A percentile compares a stretch with the other conserved stretches of the same genome.
phyloP scores from a whole-genome alignment of 2,888 invertebrate species.

The Orthosia cruda region DNA sequence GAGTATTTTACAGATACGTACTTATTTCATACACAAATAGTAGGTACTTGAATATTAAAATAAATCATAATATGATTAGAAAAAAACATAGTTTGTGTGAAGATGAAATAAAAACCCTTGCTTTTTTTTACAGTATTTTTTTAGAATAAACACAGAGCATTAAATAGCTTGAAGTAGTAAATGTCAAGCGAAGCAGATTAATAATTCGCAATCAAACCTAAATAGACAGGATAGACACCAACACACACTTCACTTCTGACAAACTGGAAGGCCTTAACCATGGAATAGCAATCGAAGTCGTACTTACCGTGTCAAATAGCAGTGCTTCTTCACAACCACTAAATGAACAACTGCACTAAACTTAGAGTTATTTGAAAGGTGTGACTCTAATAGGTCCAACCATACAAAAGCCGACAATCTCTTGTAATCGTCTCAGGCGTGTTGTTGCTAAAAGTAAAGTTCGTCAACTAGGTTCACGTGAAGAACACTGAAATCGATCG shows the following conservation, averaged over 20 bases:
- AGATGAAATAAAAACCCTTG: neutral
- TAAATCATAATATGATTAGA: neutral
- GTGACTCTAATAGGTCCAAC: conserved; percentile 12
- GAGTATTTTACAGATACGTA: neutral
- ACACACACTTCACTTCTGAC: neutral
- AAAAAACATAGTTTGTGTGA: neutral
- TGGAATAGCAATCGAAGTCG: no score
- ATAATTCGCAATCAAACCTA: conserved; percentile 14
- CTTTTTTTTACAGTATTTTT: no score
- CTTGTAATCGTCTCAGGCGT: conserved; percentile 28
- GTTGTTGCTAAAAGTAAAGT: conserved; percentile 21
- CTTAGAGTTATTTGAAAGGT: conserved; percentile 12
- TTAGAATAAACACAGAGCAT: neutral
- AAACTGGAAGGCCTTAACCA: neutral
- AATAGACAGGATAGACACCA: neutral
- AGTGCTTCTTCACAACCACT: conserved; percentile 23
- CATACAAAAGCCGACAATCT: conserved; percentile 45
- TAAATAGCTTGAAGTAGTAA: neutral
- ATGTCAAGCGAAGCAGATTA: conserved; percentile 9
- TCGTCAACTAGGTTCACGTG: conserved; percentile 37
- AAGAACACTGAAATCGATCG: conserved; percentile 52
- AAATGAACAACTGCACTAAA: conserved; percentile 6
- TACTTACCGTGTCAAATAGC: conserved; percentile 52
- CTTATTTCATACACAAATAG: neutral
- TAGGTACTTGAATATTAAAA: no score